Percentiles rank a stretch among this genome's conserved stretches.
Evolutionary conservation across 2,888 invertebrate species (phyloP).

Genomic region (Macrostomum cliftonense): DNA sequence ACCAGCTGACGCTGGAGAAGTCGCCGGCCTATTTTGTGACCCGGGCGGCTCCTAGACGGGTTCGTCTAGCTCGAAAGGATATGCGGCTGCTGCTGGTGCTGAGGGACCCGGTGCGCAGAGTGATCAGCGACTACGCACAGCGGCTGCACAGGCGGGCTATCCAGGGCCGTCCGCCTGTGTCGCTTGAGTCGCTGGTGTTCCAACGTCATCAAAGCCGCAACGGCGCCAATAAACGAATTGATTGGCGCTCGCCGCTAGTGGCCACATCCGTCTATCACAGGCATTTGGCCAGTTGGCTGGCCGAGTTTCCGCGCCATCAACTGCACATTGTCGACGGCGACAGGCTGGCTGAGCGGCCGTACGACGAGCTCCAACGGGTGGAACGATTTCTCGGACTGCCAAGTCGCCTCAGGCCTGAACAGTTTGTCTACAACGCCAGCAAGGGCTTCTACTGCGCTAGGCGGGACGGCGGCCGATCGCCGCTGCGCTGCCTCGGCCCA

Average conservation of each 20-base stretch:
- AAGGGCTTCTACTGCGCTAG: slow-evolving; percentile 2
- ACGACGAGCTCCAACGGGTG: slow-evolving; percentile 24
- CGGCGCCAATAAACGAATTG: neutral
- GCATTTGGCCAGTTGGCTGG: slow-evolving; percentile 73
- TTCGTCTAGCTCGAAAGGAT: neutral
- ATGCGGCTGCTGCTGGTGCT: slow-evolving; percentile 61
- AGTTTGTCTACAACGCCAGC: neutral
- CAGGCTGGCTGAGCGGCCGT: slow-evolving; percentile 26
- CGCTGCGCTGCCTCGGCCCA: no score
- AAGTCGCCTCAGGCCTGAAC: slow-evolving; percentile 9
- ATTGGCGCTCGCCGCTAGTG: slow-evolving; percentile 11
- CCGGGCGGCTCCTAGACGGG: slow-evolving; percentile 67
- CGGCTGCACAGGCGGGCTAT: slow-evolving; percentile 45
- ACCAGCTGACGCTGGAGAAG: slow-evolving; percentile 81
- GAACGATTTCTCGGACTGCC: slow-evolving; percentile 28
- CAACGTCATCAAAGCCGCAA: no score
- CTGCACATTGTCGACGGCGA: slow-evolving; percentile 66
- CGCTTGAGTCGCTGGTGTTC: neutral
- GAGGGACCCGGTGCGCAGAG: slow-evolving; percentile 78
- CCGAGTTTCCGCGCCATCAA: slow-evolving; percentile 72
- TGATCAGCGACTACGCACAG: slow-evolving; percentile 89
- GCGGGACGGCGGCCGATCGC: no score
- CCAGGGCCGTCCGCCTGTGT: neutral
- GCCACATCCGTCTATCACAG: slow-evolving; percentile 64
- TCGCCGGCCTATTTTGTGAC: slow-evolving; percentile 94